A percentile compares a stretch with the other conserved stretches of the same genome.
phyloP scores from a whole-genome alignment of 1,140 invertebrate species.

The silkworm (Bombyx mori) region DNA sequence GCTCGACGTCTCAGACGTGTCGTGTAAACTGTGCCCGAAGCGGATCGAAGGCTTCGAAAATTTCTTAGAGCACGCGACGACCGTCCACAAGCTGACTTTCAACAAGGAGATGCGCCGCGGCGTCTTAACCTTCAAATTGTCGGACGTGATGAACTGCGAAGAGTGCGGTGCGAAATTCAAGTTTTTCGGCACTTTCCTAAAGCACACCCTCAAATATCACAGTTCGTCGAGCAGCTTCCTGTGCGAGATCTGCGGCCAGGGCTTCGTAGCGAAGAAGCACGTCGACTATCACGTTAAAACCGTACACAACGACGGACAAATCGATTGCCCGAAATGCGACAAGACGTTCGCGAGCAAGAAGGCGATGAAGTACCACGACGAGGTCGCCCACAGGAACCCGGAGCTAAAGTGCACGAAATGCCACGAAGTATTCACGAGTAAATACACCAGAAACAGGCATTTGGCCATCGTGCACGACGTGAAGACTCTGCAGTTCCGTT shows the following conservation, averaged over 20 bases:
- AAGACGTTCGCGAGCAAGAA: conserved; percentile 10
- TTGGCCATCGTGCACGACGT: conserved; percentile 38
- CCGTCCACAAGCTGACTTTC: conserved; percentile 16
- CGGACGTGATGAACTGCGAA: conserved; percentile 17
- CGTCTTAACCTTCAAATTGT: conserved; percentile 17
- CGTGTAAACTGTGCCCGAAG: conserved; percentile 18
- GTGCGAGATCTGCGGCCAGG: conserved; percentile 26
- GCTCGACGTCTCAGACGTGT: conserved; percentile 18
- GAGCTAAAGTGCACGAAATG: conserved; percentile 26
- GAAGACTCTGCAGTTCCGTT: conserved; percentile 30
- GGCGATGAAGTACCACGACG: conserved; percentile 7
- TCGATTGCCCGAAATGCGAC: conserved; percentile 30
- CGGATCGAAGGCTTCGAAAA: conserved; percentile 13
- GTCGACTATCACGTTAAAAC: conserved; percentile 18
- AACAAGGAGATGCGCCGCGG: conserved; percentile 8
- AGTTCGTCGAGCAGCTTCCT: conserved; percentile 13
- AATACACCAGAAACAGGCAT: conserved; percentile 34
- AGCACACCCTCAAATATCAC: conserved; percentile 20
- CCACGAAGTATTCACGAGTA: conserved; percentile 26
- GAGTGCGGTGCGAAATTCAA: conserved; percentile 19
- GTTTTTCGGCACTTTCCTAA: conserved; percentile 18
- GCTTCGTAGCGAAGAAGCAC: conserved; percentile 12
- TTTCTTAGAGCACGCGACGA: conserved; percentile 12
- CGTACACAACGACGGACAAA: conserved; percentile 5
- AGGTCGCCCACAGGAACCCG: conserved; percentile 2